A percentile compares a stretch with the other conserved stretches of the same genome.
Conservation (phyloP, 2,888 invertebrate genomes). For the Caenorhabditis sp. region DNA sequence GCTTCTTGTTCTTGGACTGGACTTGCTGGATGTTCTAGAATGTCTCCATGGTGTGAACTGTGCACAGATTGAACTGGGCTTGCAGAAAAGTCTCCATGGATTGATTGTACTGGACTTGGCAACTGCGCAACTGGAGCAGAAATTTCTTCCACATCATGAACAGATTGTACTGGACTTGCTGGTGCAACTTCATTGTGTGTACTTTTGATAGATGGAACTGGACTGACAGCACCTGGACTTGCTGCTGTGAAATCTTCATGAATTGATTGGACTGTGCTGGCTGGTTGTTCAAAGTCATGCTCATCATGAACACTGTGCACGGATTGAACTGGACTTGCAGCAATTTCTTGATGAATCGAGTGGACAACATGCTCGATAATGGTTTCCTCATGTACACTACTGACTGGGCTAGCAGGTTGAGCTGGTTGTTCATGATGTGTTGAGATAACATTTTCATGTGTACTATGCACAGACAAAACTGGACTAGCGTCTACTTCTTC, state of each 20-base stretch:
- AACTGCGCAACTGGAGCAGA: background rate
- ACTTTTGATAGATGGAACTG: background rate
- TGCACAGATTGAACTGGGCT: background rate
- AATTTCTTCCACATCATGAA: conserved; percentile 4
- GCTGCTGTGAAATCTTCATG: background rate
- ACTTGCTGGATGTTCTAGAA: no score
- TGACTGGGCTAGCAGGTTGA: conserved; percentile 2
- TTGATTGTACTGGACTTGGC: background rate
- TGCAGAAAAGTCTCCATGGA: background rate
- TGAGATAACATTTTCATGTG: conserved; percentile 8
- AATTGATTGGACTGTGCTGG: background rate
- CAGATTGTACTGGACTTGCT: conserved; percentile 19
- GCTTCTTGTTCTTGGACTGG: no score
- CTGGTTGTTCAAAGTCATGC: no score
- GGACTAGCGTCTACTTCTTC: conserved; percentile 3
- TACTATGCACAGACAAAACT: conserved; percentile 14
- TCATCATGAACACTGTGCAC: background rate
- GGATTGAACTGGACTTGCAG: background rate
- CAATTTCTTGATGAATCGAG: background rate
- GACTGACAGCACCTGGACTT: background rate
- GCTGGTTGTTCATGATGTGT: conserved; percentile 10
- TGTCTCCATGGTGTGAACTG: no score
- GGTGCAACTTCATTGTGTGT: conserved; percentile 6
- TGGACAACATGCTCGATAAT: no score
- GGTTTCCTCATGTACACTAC: background rate